Evolutionary conservation across 1,140 invertebrate species (phyloP), one percentile per base, ranked within the genome.

Genomic region (Drosophila littoralis): DNA sequence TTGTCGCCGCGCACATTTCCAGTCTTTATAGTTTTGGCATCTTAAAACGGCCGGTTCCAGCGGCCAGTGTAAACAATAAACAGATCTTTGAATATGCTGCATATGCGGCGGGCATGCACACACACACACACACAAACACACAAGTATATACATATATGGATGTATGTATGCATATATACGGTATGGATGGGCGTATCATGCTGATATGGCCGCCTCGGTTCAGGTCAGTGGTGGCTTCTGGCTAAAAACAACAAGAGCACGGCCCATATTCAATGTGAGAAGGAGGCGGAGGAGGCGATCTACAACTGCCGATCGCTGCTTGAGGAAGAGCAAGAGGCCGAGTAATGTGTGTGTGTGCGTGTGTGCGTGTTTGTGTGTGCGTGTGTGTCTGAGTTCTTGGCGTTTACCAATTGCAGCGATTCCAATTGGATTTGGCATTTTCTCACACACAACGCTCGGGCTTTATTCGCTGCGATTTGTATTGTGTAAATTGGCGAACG

Each of bases 31-130:
- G 59, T 58, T 52, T 45, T 45, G 63, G 46, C 54, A 58, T 48
- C 38, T 55, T 12, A 5, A 28, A 28, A 28, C 8, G 15, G 36
- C 36, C 28, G 43, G 10, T 58, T 51, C 10, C 64, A 45, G 43
- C 45, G 52, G 36, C 69, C 61, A 79, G 61, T 84, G 81, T 84
- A 83, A 83, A 83, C 81, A 84, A 83, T 83, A 84, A 84, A 79
- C 80, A 83, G 81, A 84, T 84, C 80, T 83, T 84, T 71, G 64
- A 74, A 59, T 79, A 50, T 61, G 52, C 61, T 52, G 43, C 54
- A 40, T 43, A 45, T 33, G 4, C 32, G 22, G 75, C 73, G 42
- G 51, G 63, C 40, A 51, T 15, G 35, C 52, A 10, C 33, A 36
- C 35, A 22, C 42, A 51, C n/a, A 36, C 35, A 54, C 32, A 33